Evolutionary conservation across 2,888 invertebrate species (phyloP), one percentile per base, ranked within the genome.

Genomic region (Drosophila anceps): DNA sequence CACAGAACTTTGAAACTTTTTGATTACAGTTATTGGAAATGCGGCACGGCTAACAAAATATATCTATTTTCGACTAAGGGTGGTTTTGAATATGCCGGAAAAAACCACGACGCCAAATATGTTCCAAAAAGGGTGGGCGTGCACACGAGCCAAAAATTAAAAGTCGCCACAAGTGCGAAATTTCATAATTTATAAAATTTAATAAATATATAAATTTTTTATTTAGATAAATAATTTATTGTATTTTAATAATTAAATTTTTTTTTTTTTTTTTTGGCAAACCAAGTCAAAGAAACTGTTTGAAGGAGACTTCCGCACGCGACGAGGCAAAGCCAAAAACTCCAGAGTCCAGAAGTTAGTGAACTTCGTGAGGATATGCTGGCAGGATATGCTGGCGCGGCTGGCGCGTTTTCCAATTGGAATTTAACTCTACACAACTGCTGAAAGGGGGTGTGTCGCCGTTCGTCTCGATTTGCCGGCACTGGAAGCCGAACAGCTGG

Each of bases 291-390:
- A 37, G 61, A 59, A 64, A 55, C 50, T 39, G 29, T 10, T 33
- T 35, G 12, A 44, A 53, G 58, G 31, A 54, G 61, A 82, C 83
- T 89, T 87, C 85, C 84, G 81, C 71, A 79, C 88, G 82, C 82
- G 77, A 75, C 80, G 79, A 84, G 70, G 69, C 65, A 84, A 84
- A 87, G 88, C 77, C 85, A 76, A 80, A 84, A 90, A 91, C 91
- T 91, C 87, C 79, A 61, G 84, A 69, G 75, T 66, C 59, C 27
- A 54, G 53, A 59, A 90, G 91, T 81, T 84, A 90, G 78, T 90
- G 91, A 91, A 91, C 91, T 85, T 84, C 84, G 82, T 37, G 60
- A 70, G 61, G 48, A 59, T 65, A 76, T 73, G 76, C 88, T 76
- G 79, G 73, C 65, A 67, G 61, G 48, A 59, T 64, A 76, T 76